Evolutionary conservation across 1,140 invertebrate genomes (phyloP).

Genomic region (Zophobas atratus): DNA sequence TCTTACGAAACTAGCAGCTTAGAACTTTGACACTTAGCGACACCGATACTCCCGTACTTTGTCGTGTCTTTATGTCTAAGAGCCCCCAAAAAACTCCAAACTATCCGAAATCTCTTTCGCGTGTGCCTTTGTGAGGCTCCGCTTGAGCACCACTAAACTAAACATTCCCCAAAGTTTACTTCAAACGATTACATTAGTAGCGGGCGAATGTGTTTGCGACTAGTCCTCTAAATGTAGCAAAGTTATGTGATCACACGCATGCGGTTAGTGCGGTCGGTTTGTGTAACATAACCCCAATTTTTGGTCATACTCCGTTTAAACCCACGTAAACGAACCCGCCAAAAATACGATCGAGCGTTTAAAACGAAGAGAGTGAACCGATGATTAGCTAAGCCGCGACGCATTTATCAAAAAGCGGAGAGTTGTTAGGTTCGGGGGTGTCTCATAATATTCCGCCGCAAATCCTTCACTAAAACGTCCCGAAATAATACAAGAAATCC

Average conservation of each 20-base stretch:
- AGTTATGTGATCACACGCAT: conserved; percentile 41
- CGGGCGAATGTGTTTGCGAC: conserved; percentile 31
- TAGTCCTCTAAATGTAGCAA: conserved; percentile 27
- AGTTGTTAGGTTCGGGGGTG: no score
- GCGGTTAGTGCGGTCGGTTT: conserved; percentile 38
- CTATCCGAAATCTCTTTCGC: no score
- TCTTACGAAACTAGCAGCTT: no score
- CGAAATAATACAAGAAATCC: background rate
- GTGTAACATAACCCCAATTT: conserved; percentile 28
- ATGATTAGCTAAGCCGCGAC: conserved; percentile 1
- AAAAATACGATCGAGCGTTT: background rate
- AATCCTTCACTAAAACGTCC: background rate
- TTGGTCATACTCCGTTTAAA: conserved; percentile 17
- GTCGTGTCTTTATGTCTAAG: no score
- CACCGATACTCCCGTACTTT: no score
- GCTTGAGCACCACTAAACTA: conserved; percentile 32
- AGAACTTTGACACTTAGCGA: no score
- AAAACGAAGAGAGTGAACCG: background rate
- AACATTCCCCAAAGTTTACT: conserved; percentile 34
- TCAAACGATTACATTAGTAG: conserved; percentile 37
- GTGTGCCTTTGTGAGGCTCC: conserved; percentile 5
- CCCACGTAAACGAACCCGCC: no score
- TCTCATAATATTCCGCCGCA: background rate
- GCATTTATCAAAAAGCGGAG: background rate
- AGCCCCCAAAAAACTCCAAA: no score